These are phyloP conservation scores for Pterophyllum scalare DNA, from an alignment of 2,113 vertebrate genomes.

Conservation along the genomic window DNA sequence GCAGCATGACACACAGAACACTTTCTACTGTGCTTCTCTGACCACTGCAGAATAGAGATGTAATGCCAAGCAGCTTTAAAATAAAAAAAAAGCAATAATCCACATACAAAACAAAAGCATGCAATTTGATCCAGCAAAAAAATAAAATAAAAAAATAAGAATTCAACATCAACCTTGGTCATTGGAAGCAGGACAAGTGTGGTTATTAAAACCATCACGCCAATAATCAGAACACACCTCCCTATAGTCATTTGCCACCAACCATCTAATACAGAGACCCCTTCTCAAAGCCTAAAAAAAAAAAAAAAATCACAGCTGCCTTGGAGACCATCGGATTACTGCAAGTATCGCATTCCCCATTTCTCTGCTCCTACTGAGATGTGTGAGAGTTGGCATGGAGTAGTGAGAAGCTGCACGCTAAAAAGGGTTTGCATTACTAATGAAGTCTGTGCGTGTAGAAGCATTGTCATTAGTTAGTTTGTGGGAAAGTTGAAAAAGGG, in stretches of 20 bases:
- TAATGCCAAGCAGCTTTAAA: background rate
- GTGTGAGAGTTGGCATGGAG: conserved; percentile 58
- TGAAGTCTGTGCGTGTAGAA: conserved; percentile 26
- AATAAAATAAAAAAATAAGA: background rate
- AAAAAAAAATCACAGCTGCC: conserved; percentile 18
- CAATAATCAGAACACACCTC: background rate
- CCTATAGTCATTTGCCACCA: background rate
- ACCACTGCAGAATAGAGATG: background rate
- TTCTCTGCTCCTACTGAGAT: conserved; percentile 35
- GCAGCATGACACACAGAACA: conserved; percentile 22
- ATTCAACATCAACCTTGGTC: background rate
- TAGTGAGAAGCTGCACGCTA: conserved; percentile 43
- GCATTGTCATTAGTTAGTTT: conserved; percentile 41
- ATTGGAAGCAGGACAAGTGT: background rate
- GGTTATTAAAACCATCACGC: conserved; percentile 4
- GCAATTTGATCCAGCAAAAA: background rate
- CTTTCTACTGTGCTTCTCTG: background rate
- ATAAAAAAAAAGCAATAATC: background rate
- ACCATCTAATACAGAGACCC: background rate
- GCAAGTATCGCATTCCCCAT: conserved; percentile 23
- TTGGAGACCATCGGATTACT: conserved; percentile 52
- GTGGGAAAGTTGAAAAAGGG: conserved; percentile 38
- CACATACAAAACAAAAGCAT: background rate
- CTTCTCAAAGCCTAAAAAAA: conserved; percentile 22
- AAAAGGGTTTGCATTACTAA: conserved; percentile 54